These are phyloP conservation scores for Eudemis profundana DNA, from an alignment of 2,888 invertebrate species.

Conservation along the genomic window DNA sequence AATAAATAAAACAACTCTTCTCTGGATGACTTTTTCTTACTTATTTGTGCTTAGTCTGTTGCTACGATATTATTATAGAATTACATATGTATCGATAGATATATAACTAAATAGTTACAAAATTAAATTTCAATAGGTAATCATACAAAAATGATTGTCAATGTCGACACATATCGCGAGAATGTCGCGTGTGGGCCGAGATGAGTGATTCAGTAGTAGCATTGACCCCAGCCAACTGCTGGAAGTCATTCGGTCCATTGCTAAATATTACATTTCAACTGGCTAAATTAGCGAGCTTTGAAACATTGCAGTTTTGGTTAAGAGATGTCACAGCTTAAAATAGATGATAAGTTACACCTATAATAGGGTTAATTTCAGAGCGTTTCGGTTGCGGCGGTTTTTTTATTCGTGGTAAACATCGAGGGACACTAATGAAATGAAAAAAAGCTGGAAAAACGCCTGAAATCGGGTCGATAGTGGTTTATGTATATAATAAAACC, in stretches of 20 bases:
- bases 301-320: constrained; percentile 5
- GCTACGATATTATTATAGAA: too few relatives aligned
- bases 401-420: too few relatives aligned
- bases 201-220: constrained; percentile 51
- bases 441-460: too few relatives aligned
- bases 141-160: not conserved
- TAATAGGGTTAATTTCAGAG: too few relatives aligned
- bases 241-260: constrained; percentile 27
- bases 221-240: constrained; percentile 53
- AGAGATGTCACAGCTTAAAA: constrained; percentile 11
- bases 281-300: constrained; percentile 18
- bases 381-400: too few relatives aligned
- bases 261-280: constrained; percentile 34
- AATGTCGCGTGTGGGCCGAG: constrained; percentile 39
- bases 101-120: not conserved
- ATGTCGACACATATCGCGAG: constrained; percentile 7
- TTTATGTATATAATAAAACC: too few relatives aligned
- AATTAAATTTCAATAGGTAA: not conserved
- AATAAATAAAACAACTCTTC: too few relatives aligned
- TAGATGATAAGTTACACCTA: not conserved
- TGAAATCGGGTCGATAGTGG: too few relatives aligned
- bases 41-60: too few relatives aligned
- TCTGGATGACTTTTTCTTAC: too few relatives aligned
- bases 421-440: too few relatives aligned
- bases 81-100: too few relatives aligned